Evolutionary conservation across 2,113 vertebrate species (phyloP).

Genomic region (Melierax canorus): DNA sequence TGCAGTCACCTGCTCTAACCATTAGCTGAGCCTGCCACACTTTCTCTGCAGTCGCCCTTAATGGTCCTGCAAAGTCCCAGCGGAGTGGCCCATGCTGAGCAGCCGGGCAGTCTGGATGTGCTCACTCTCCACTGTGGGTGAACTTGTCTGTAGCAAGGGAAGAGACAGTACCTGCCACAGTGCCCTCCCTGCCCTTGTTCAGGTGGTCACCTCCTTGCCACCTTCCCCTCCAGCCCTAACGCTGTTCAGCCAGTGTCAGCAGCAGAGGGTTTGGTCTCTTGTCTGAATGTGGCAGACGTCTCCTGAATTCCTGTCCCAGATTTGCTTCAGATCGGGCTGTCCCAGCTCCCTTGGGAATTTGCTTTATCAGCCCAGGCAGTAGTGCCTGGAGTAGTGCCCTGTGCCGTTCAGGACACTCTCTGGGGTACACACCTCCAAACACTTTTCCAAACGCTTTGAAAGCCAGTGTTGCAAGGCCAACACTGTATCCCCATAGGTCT

Average conservation of each 20-base stretch:
- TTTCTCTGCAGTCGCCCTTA: too few relatives aligned
- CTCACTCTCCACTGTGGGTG: not conserved
- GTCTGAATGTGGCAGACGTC: too few relatives aligned
- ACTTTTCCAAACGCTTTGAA: not conserved
- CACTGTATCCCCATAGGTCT: not conserved
- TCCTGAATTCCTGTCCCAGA: not conserved
- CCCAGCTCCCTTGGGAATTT: not conserved
- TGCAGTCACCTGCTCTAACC: not conserved
- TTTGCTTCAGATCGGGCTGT: not conserved
- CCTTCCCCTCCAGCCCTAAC: not conserved
- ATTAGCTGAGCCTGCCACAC: not conserved
- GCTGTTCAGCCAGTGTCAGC: not conserved
- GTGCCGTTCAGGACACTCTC: not conserved
- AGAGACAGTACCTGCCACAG: not conserved
- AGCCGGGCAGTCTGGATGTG: not conserved
- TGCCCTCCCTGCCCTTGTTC: not conserved
- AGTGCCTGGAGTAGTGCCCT: not conserved
- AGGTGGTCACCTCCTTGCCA: not conserved
- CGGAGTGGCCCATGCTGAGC: fast-evolving
- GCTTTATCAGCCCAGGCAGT: not conserved
- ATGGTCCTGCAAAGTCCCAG: not conserved
- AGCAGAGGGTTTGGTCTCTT: not conserved
- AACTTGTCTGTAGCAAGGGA: not conserved
- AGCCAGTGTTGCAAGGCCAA: not conserved
- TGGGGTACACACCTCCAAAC: not conserved